Evolutionary conservation across 35 echinoderm and acorn worm species (phyloP).

Genomic region (Anneissia japonica): DNA sequence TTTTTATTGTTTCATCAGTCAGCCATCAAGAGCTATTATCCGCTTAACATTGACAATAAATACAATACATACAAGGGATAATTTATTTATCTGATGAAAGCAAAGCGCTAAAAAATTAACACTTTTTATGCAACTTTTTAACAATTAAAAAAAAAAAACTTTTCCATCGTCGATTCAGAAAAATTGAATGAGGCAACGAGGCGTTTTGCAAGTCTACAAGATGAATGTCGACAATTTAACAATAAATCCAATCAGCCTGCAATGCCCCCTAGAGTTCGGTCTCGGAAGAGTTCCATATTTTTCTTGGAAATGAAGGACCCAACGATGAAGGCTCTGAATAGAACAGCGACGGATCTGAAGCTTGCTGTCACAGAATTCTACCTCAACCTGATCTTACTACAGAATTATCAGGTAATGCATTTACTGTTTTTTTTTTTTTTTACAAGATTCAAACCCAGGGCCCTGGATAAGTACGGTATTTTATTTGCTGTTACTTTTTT

Average conservation of each 20-base stretch:
- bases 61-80: too few relatives aligned
- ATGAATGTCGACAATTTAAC: constrained; percentile 83
- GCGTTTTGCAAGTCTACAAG: constrained; percentile 74
- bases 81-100: too few relatives aligned
- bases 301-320: constrained; percentile 30
- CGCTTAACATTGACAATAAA: too few relatives aligned
- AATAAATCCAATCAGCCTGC: constrained; percentile 24
- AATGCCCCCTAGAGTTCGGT: background rate
- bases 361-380: constrained; percentile 98
- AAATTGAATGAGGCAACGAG: constrained; percentile 80
- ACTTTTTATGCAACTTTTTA: background rate
- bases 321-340: constrained; percentile 55
- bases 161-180: constrained; percentile 30
- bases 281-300: constrained; percentile 68
- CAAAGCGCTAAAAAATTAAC: too few relatives aligned
- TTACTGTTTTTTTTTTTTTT: too few relatives aligned
- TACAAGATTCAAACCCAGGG: background rate
- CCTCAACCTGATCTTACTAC: constrained; percentile 72
- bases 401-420: constrained; percentile 99
- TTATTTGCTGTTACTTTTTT: background rate
- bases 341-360: constrained; percentile 74
- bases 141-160: background rate
- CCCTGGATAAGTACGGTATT: background rate
- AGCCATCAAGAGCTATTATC: too few relatives aligned
- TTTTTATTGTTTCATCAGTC: too few relatives aligned